Base-by-base conservation (phyloP, 2,797 vertebrate species). In the Argya squamiceps region DNA sequence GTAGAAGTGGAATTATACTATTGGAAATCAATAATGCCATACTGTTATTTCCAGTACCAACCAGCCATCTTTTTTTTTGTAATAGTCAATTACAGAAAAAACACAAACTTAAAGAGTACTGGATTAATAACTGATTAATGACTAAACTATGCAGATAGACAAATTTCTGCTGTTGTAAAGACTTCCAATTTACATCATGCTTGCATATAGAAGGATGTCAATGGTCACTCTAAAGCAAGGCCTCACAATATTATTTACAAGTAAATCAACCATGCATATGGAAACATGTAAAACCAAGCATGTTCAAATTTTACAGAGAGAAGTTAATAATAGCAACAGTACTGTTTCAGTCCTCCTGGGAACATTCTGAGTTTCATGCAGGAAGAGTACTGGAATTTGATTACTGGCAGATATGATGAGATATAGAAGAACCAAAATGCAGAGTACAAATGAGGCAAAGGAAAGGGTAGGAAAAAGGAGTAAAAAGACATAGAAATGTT, bases 61-160 rank as follows among this genome's bases (percentile, higher is more conserved):
- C 10, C 4, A 86, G 46, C 6, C 22, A 24, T 68, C 6, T 53
- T 64, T 2, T 62, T 82, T 82, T 79, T 41, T 21, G 6, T 68
- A 41, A 27, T 2, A 60, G 24, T 56, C 27, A 32, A 32, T 27
- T 19, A 37, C 36, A 20, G 58, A 59, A 55, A 59, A 58, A 5
- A 6, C 0, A 2, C 44, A 36, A 29, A 36, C 8, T n/a, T 62
- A 30, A 73, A 46, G 21, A 50, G 2, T n/a, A 39, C 5, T 39
- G 23, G 17, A 43, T 78, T 70, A 84, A 58, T 70, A 89, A 59
- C 10, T 3, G 2, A 58, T 30, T 50, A 56, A 53, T 46, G 13
- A 60, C 9, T 58, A 27, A 79, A 53, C 2, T 53, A 30, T n/a
- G 12, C 3, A 32, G 16, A 24, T 39, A 62, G 22, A 50, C 6